phyloP scores from a whole-genome alignment of 2,888 invertebrate species.

The Nymphalis urticae region DNA sequence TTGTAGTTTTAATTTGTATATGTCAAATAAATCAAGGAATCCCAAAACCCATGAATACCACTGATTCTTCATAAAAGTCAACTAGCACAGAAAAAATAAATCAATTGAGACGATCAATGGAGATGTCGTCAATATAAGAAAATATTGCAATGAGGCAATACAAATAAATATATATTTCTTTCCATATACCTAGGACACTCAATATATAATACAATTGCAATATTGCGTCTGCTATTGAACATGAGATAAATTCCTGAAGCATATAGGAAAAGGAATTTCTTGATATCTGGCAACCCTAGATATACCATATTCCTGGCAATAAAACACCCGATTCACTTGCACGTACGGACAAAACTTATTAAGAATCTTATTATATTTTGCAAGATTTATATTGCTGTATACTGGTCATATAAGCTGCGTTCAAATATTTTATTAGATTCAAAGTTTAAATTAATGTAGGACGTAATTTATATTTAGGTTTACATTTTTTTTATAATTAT shows the following conservation, averaged over 20 bases:
- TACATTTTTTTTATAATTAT: not conserved
- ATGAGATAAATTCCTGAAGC: not conserved
- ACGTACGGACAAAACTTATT: slow-evolving; percentile 24
- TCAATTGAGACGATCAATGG: no score
- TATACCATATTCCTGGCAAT: not conserved
- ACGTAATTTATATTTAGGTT: not conserved
- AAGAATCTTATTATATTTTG: slow-evolving; percentile 24
- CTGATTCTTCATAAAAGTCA: no score
- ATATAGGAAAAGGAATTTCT: not conserved
- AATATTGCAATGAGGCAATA: no score
- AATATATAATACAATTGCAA: not conserved
- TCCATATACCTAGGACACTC: not conserved
- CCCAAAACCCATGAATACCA: no score
- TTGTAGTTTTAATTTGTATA: no score
- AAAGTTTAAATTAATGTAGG: not conserved
- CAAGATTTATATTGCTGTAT: slow-evolving; percentile 3
- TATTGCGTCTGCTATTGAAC: not conserved
- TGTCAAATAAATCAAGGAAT: no score
- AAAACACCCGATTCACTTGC: slow-evolving; percentile 18
- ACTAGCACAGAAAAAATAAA: no score
- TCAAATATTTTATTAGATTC: not conserved
- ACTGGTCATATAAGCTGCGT: not conserved
- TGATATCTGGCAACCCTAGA: not conserved
- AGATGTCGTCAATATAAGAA: no score
- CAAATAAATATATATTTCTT: no score